These are phyloP conservation scores for Oscheius sp. DNA, from an alignment of 1,140 invertebrate genomes.

Conservation along the genomic window DNA sequence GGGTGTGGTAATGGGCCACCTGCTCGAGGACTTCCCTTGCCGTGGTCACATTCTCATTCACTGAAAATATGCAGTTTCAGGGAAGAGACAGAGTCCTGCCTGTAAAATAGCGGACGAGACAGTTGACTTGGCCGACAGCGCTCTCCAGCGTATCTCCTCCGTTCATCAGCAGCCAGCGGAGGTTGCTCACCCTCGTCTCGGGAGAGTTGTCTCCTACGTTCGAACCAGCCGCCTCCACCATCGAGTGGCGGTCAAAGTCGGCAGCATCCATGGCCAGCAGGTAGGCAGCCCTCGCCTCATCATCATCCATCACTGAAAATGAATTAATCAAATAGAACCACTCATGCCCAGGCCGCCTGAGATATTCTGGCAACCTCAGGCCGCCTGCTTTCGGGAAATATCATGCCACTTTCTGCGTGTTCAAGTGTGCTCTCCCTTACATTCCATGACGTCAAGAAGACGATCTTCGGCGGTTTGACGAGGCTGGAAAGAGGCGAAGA, in stretches of 20 bases:
- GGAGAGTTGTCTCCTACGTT: background rate
- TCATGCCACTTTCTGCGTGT: background rate
- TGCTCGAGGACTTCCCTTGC: background rate
- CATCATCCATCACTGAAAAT: background rate
- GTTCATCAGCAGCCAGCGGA: constrained; percentile 4
- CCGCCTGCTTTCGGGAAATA: too few species aligned
- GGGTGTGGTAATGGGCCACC: background rate
- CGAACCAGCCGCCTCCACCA: background rate
- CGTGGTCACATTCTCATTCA: background rate
- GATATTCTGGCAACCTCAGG: too few species aligned
- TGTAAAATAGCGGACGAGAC: background rate
- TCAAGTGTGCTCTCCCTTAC: background rate
- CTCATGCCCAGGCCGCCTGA: too few species aligned
- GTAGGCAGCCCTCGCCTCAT: background rate
- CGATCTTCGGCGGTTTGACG: background rate
- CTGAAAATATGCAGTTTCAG: too few species aligned
- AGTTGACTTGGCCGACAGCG: background rate
- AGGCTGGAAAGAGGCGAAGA: background rate
- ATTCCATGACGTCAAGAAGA: background rate
- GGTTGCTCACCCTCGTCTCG: background rate
- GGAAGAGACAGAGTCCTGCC: too few species aligned
- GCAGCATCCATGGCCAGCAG: background rate
- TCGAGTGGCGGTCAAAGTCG: background rate
- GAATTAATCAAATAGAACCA: too few species aligned
- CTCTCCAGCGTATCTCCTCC: background rate